These are phyloP conservation scores for Cryptosula pallasiana DNA, from an alignment of 2,888 invertebrate species.

Conservation along the genomic window DNA sequence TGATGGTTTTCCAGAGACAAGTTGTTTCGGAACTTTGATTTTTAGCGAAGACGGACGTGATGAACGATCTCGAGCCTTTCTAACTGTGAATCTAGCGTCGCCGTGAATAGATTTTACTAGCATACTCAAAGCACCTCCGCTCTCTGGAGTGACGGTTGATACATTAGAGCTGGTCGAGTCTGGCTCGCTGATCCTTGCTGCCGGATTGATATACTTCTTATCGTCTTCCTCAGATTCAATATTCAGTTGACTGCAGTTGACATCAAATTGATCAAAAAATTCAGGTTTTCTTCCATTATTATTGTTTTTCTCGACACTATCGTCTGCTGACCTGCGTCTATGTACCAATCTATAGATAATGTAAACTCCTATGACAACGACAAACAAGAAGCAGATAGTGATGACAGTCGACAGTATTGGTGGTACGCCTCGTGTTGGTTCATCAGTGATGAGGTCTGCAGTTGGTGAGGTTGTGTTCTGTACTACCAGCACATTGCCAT, in stretches of 20 bases:
- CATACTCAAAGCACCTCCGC: background rate
- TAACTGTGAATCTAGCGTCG: background rate
- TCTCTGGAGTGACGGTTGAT: background rate
- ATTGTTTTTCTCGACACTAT: no score
- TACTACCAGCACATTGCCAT: background rate
- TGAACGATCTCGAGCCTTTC: background rate
- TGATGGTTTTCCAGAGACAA: background rate
- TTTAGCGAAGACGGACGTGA: background rate
- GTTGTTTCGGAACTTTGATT: background rate
- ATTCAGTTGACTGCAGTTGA: conserved; percentile 20
- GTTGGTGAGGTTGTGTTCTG: background rate
- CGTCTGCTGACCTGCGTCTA: background rate
- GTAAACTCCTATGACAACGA: background rate
- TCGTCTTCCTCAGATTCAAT: conserved; percentile 6
- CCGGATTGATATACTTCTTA: conserved; percentile 10
- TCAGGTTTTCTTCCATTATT: background rate
- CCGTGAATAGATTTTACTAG: background rate
- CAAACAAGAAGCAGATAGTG: background rate
- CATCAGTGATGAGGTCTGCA: background rate
- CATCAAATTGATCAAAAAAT: conserved; percentile 15
- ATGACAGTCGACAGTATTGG: background rate
- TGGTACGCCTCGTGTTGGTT: background rate
- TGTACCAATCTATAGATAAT: background rate
- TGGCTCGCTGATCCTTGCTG: conserved; percentile 1
- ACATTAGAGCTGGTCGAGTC: conserved; percentile 15